Conservation (phyloP, 1,140 invertebrate species). For the Heliconius congener region DNA sequence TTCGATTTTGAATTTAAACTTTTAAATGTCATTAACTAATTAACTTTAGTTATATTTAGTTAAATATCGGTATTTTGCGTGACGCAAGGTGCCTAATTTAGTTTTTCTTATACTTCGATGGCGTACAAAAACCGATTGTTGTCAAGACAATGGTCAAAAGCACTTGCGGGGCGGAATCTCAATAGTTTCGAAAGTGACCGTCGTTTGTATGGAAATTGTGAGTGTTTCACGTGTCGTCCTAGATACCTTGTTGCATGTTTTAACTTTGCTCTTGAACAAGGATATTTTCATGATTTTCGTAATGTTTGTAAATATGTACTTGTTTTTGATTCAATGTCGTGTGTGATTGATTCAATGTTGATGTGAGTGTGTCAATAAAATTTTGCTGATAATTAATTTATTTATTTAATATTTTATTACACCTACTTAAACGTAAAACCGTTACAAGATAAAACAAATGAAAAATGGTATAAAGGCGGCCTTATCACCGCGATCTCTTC, state of each 20-base stretch:
- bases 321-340: not conserved
- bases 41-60: not conserved
- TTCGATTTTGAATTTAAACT: not conserved
- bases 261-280: constrained; percentile 46
- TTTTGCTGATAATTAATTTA: not conserved
- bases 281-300: constrained; percentile 27
- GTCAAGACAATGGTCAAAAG: constrained; percentile 66
- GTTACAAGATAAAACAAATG: no score
- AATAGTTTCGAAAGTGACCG: constrained; percentile 75
- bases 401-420: no score
- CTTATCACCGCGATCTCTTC: no score
- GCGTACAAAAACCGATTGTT: constrained; percentile 49
- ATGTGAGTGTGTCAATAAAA: not conserved
- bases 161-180: constrained; percentile 55
- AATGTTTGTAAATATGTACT: constrained; percentile 22
- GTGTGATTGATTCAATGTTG: no score
- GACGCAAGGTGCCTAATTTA: constrained; percentile 22
- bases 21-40: no score
- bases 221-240: constrained; percentile 56
- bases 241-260: constrained; percentile 61
- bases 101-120: constrained; percentile 20
- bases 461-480: no score
- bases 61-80: not conserved
- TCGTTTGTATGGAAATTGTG: constrained; percentile 75
- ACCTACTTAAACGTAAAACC: no score